A percentile compares a stretch with the other conserved stretches of the same genome.
These are phyloP conservation scores for Phalera bucephala DNA, from an alignment of 2,888 invertebrate genomes.

Conservation along the genomic window DNA sequence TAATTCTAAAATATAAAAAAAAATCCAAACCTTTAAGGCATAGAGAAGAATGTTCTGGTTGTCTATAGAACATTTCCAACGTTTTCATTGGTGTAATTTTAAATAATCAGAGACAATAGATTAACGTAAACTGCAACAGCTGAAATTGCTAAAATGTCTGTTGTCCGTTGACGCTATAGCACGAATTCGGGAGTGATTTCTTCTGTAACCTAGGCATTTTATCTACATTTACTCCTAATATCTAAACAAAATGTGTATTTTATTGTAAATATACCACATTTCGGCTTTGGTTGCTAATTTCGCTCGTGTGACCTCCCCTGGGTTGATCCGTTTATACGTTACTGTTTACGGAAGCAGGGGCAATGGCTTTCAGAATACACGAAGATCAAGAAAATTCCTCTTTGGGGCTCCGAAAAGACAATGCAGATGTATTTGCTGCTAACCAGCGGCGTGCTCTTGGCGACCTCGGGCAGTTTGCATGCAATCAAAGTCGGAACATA, in stretches of 20 bases:
- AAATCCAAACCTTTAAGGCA: too few species aligned
- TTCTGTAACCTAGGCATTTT: conserved; percentile 35
- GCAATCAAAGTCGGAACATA: conserved; percentile 74
- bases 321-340: conserved; percentile 45
- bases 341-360: conserved; percentile 67
- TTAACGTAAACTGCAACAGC: conserved; percentile 71
- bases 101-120: conserved; percentile 65
- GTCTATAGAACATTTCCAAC: not conserved
- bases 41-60: not conserved
- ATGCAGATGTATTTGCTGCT: conserved; percentile 69
- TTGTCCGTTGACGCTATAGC: conserved; percentile 70
- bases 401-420: conserved; percentile 78
- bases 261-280: conserved; percentile 33
- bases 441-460: conserved; percentile 86
- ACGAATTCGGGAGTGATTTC: conserved; percentile 68
- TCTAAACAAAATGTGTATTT: conserved; percentile 54
- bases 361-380: conserved; percentile 90
- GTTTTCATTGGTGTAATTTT: conserved; percentile 63
- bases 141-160: conserved; percentile 72
- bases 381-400: conserved; percentile 90
- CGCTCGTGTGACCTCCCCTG: conserved; percentile 41
- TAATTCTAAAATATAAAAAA: too few species aligned
- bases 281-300: conserved; percentile 47
- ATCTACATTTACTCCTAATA: conserved; percentile 53
- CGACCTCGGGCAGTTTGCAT: conserved; percentile 83